Conservation (phyloP, 2,888 invertebrate species). For the Diarsia brunnea region DNA sequence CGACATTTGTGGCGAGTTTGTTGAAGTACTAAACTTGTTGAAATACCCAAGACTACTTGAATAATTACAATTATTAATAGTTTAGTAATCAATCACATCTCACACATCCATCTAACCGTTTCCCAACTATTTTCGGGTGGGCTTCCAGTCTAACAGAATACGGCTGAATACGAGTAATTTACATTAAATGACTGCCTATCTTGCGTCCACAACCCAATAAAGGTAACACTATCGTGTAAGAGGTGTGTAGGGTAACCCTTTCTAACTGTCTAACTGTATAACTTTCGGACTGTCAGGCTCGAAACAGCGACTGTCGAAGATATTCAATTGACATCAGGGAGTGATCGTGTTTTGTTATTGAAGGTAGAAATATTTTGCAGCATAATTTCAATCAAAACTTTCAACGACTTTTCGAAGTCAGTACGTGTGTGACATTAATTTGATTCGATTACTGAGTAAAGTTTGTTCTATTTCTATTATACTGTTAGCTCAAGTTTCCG, state of each 20-base stretch:
- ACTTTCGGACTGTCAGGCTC: neutral
- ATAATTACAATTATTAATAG: constrained; percentile 30
- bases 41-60: constrained; percentile 18
- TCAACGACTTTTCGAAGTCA: constrained; percentile 22
- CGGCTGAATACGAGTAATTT: neutral
- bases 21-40: constrained; percentile 14
- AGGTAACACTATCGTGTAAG: no score
- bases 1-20: constrained; percentile 26
- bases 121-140: neutral
- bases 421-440: constrained; percentile 43
- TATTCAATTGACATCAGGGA: neutral
- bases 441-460: constrained; percentile 48
- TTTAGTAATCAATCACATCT: constrained; percentile 1
- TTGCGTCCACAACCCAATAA: neutral
- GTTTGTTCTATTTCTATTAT: constrained; percentile 51
- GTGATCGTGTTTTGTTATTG: neutral
- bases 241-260: neutral
- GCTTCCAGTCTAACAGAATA: neutral
- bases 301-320: neutral
- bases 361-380: constrained; percentile 20
- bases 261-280: neutral
- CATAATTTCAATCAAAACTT: constrained; percentile 33
- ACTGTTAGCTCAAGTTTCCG: constrained; percentile 40
- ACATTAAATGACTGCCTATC: neutral
- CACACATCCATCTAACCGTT: neutral